These are phyloP conservation scores for Parnassius glacialis DNA, from an alignment of 2,888 invertebrate species.

Conservation along the genomic window DNA sequence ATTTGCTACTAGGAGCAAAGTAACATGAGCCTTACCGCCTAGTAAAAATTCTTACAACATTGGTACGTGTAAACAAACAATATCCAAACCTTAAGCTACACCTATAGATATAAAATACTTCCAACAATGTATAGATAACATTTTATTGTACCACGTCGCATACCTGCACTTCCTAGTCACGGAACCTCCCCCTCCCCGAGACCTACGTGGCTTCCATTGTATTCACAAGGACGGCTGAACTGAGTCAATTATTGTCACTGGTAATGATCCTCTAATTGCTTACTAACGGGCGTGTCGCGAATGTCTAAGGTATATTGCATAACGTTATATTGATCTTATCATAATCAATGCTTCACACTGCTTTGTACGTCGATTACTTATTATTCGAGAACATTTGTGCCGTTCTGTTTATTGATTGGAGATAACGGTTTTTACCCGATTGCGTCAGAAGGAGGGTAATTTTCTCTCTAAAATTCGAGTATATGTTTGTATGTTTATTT, in stretches of 20 bases:
- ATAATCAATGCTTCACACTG: background rate
- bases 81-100: no score
- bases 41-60: no score
- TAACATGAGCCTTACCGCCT: no score
- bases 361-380: background rate
- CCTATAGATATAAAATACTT: no score
- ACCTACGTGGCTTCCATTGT: conserved; percentile 18
- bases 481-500: no score
- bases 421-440: no score
- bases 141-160: conserved; percentile 1
- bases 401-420: no score
- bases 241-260: conserved; percentile 23
- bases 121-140: no score
- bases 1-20: no score
- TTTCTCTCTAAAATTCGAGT: no score
- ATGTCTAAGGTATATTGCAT: conserved; percentile 10
- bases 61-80: no score
- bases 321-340: background rate
- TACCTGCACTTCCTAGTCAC: conserved; percentile 15
- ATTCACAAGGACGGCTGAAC: conserved; percentile 17
- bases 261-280: conserved; percentile 25
- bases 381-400: background rate
- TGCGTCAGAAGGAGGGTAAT: no score
- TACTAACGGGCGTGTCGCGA: conserved; percentile 9
- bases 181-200: background rate